These are phyloP conservation scores for Hemithea aestivaria DNA, from an alignment of 2,888 invertebrate species.

Conservation along the genomic window DNA sequence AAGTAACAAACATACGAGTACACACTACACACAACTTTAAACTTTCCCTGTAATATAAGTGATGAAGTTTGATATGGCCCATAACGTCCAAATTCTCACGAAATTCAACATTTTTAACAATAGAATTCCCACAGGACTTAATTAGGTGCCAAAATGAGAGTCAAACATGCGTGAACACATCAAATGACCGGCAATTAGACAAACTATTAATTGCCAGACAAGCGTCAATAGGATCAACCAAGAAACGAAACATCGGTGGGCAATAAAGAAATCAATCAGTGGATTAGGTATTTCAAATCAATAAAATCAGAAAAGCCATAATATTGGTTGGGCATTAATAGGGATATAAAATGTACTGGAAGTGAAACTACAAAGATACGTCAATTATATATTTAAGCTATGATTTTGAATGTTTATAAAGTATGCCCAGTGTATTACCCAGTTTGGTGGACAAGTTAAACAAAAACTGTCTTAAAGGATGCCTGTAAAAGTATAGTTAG, in stretches of 20 bases:
- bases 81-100: slow-evolving; percentile 31
- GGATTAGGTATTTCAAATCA: slow-evolving; percentile 77
- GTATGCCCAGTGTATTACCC: no score
- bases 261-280: slow-evolving; percentile 79
- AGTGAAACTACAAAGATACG: slow-evolving; percentile 13
- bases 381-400: no score
- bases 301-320: slow-evolving; percentile 72
- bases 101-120: slow-evolving; percentile 31
- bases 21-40: no score
- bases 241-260: slow-evolving; percentile 55
- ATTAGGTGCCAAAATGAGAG: slow-evolving; percentile 72
- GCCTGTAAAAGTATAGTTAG: no score
- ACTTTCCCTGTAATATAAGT: no score
- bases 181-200: slow-evolving; percentile 65
- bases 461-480: no score
- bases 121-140: slow-evolving; percentile 63
- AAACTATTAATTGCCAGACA: slow-evolving; percentile 67
- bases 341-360: slow-evolving; percentile 42
- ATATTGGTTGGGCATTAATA: slow-evolving; percentile 48
- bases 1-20: no score
- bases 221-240: slow-evolving; percentile 67
- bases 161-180: slow-evolving; percentile 65
- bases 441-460: no score
- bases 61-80: no score
- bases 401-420: no score